These are phyloP conservation scores for Benitochromis conjunctus DNA, from an alignment of 2,113 vertebrate genomes.

Conservation along the genomic window DNA sequence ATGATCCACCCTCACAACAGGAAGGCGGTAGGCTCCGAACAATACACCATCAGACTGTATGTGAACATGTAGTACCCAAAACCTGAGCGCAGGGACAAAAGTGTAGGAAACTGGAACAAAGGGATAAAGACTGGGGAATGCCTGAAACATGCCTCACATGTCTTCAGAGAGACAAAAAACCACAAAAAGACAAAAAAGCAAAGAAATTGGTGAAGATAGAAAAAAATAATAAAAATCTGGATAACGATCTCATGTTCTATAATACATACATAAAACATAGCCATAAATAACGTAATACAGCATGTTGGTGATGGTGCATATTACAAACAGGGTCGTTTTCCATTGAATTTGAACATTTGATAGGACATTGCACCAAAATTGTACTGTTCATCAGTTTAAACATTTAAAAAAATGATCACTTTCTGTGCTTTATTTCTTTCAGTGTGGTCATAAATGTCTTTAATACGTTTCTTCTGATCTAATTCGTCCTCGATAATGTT, in stretches of 20 bases:
- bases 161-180: background rate
- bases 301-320: background rate
- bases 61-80: slow-evolving; percentile 26
- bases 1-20: slow-evolving; percentile 62
- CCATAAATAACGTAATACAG: background rate
- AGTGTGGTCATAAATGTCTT: background rate
- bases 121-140: background rate
- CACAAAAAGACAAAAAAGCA: background rate
- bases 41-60: slow-evolving; percentile 44
- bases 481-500: background rate
- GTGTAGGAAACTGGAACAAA: slow-evolving; percentile 42
- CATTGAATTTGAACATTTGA: background rate
- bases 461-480: background rate
- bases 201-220: background rate
- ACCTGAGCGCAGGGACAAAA: background rate
- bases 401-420: background rate
- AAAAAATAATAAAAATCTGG: background rate
- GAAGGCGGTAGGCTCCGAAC: slow-evolving; percentile 61
- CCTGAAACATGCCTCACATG: background rate
- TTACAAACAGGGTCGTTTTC: background rate
- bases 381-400: background rate
- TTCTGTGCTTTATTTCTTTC: background rate
- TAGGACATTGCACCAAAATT: background rate
- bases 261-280: background rate
- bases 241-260: background rate